A percentile compares a stretch with the other conserved stretches of the same genome.
These are phyloP conservation scores for Gisinianus flammeolus DNA, from an alignment of 2,888 invertebrate genomes.

Conservation along the genomic window DNA sequence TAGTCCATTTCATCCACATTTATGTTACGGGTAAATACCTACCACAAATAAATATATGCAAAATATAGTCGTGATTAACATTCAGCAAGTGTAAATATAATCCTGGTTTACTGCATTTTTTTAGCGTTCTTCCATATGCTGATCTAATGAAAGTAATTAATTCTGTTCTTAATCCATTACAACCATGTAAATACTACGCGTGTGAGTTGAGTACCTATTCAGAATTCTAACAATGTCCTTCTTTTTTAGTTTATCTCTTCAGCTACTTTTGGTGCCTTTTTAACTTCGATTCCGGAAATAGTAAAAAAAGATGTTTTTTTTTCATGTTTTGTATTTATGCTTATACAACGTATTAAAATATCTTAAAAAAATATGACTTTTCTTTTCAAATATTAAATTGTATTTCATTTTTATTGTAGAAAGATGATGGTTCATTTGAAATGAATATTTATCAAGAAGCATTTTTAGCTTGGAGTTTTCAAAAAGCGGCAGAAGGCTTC, in stretches of 20 bases:
- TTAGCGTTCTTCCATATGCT: slow-evolving; percentile 69
- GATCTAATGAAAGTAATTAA: slow-evolving; percentile 78
- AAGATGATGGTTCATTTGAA: slow-evolving; percentile 56
- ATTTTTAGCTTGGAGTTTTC: slow-evolving; percentile 69
- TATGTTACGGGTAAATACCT: slow-evolving; percentile 67
- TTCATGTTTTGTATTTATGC: too few relatives aligned
- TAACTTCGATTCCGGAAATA: slow-evolving; percentile 67
- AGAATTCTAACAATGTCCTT: too few relatives aligned
- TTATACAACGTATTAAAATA: neutral
- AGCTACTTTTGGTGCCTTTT: slow-evolving; percentile 76
- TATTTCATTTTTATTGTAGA: neutral
- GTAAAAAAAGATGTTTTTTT: slow-evolving; percentile 56
- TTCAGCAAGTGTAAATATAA: neutral
- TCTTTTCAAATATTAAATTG: neutral
- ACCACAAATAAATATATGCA: neutral
- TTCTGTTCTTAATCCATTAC: too few relatives aligned
- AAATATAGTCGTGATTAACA: neutral
- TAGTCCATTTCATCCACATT: slow-evolving; percentile 70
- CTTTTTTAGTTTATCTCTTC: slow-evolving; percentile 60
- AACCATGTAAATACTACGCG: too few relatives aligned
- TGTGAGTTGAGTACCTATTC: too few relatives aligned
- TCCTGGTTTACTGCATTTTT: neutral
- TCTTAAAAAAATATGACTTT: neutral
- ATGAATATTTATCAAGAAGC: slow-evolving; percentile 70
- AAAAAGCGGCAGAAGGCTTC: slow-evolving; percentile 62